Evolutionary conservation across 2,113 vertebrate species (phyloP).

Genomic region (Lichenostomus cassidix): DNA sequence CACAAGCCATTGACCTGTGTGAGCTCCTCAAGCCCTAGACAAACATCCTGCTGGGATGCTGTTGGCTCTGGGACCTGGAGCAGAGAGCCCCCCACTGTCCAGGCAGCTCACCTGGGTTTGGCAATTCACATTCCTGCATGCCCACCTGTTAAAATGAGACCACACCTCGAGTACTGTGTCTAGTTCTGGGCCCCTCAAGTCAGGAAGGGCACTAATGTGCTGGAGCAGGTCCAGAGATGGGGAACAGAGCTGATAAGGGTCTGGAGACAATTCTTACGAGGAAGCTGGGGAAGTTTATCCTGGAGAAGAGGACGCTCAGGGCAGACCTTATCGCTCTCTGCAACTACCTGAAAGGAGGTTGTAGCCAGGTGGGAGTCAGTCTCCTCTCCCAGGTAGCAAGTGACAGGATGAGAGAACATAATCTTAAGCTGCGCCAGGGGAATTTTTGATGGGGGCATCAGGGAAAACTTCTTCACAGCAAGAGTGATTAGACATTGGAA

Average conservation of each 20-base stretch:
- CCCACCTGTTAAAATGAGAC: background rate
- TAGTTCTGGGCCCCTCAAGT: too few species aligned
- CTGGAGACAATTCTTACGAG: accelerated
- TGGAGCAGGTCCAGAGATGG: background rate
- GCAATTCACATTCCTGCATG: background rate
- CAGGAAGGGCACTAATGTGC: background rate
- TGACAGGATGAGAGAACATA: background rate
- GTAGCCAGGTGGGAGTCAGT: accelerated
- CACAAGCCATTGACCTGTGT: accelerated
- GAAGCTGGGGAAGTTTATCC: background rate
- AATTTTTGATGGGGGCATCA: background rate
- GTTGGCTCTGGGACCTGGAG: accelerated
- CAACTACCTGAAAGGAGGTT: background rate
- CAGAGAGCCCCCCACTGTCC: background rate
- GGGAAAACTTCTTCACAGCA: background rate
- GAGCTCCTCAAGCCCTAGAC: accelerated
- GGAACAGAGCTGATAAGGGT: too few species aligned
- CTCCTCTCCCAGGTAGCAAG: background rate
- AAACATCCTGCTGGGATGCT: background rate
- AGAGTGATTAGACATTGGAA: background rate
- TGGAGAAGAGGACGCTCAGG: background rate
- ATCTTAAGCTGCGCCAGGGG: accelerated
- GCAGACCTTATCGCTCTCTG: accelerated
- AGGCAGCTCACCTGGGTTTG: background rate
- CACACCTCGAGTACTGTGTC: background rate